Evolutionary conservation across 2,888 invertebrate species (phyloP).

Genomic region (Nemapogon koenigi): DNA sequence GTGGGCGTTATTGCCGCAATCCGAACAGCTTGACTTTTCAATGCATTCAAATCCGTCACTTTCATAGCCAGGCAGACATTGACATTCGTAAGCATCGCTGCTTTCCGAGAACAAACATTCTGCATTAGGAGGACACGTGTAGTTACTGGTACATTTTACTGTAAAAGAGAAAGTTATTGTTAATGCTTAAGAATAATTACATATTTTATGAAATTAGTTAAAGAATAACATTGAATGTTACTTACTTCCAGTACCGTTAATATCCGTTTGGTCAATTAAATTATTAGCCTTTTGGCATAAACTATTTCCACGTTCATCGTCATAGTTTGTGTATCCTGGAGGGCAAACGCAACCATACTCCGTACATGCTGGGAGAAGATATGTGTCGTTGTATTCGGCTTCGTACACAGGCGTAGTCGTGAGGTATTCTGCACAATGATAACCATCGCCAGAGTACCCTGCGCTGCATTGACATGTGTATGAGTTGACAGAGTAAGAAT

Average conservation of each 20-base stretch:
- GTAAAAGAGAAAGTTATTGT: slow-evolving; percentile 28
- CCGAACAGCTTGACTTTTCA: slow-evolving; percentile 51
- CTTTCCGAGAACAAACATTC: slow-evolving; percentile 71
- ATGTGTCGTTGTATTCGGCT: slow-evolving; percentile 39
- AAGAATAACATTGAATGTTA: not conserved
- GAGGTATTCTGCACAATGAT: slow-evolving; percentile 31
- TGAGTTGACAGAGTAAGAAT: slow-evolving; percentile 23
- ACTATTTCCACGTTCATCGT: slow-evolving; percentile 35
- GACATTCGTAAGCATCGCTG: slow-evolving; percentile 68
- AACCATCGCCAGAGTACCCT: slow-evolving; percentile 78
- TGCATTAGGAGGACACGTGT: slow-evolving; percentile 84
- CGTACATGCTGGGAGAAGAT: slow-evolving; percentile 39
- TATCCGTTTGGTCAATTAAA: not conserved
- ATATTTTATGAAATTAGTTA: not conserved
- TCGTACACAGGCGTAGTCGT: slow-evolving; percentile 20
- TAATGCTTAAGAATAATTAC: not conserved
- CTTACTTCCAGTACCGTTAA: slow-evolving; percentile 6
- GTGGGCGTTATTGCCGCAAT: slow-evolving; percentile 77
- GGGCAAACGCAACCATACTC: slow-evolving; percentile 36
- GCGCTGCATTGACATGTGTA: slow-evolving; percentile 67
- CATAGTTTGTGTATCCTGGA: slow-evolving; percentile 27
- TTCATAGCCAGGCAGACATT: slow-evolving; percentile 82
- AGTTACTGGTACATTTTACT: slow-evolving; percentile 76
- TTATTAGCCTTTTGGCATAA: slow-evolving; percentile 25
- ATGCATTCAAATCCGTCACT: slow-evolving; percentile 84